Conservation (phyloP, 2,888 invertebrate species). For the Hetaerina titia region DNA sequence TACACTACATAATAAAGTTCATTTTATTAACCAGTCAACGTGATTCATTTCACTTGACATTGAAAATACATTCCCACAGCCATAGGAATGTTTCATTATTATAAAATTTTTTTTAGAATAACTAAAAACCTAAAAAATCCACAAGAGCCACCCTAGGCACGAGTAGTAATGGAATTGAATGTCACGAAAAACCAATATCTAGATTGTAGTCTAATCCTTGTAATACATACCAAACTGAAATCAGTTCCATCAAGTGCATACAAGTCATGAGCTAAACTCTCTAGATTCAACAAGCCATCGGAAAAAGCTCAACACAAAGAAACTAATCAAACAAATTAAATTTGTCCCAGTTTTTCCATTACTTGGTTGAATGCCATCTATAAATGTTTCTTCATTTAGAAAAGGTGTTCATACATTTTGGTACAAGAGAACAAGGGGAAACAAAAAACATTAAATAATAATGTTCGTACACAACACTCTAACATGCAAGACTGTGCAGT, state of each 20-base stretch:
- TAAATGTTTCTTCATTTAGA: not conserved
- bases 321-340: not conserved
- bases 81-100: conserved; percentile 50
- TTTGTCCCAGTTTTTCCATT: too few species aligned
- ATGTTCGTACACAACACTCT: not conserved
- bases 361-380: too few species aligned
- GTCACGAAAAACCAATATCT: not conserved
- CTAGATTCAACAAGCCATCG: not conserved
- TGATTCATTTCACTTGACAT: conserved; percentile 32
- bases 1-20: not conserved
- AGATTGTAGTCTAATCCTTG: not conserved
- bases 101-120: not conserved
- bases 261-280: not conserved
- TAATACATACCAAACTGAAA: not conserved
- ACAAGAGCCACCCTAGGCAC: not conserved
- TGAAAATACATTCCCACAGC: conserved; percentile 39
- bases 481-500: not conserved
- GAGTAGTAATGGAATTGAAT: not conserved
- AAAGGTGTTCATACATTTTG: not conserved
- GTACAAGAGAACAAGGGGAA: not conserved
- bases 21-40: not conserved
- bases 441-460: not conserved
- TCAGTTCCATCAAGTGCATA: not conserved
- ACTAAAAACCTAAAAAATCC: not conserved
- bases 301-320: not conserved